Conservation (phyloP, 2,888 invertebrate species). For the Azorinus chamasolen region DNA sequence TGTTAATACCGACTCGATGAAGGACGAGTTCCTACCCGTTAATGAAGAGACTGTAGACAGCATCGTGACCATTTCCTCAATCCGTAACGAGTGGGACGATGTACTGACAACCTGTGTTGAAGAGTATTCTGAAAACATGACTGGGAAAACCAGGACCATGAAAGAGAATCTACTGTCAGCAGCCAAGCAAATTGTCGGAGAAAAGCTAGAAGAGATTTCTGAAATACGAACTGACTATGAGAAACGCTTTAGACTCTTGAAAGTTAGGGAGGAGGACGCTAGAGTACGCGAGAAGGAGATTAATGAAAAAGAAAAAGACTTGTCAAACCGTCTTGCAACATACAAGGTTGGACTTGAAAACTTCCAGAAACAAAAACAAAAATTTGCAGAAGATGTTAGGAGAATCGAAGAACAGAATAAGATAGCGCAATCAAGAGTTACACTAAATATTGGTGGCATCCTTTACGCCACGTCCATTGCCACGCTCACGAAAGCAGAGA, state of each 20-base stretch:
- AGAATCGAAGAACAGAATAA: constrained; percentile 60
- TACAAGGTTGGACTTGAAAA: constrained; percentile 53
- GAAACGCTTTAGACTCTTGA: constrained; percentile 34
- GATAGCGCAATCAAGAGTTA: constrained; percentile 67
- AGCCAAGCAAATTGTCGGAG: constrained; percentile 48
- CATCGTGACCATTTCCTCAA: constrained; percentile 57
- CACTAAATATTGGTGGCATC: constrained; percentile 72
- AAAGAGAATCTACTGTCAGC: constrained; percentile 31
- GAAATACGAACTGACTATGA: constrained; percentile 41
- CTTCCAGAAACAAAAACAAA: constrained; percentile 55
- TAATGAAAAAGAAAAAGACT: constrained; percentile 29
- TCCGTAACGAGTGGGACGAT: constrained; percentile 53
- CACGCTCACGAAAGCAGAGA: constrained; percentile 64
- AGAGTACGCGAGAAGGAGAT: constrained; percentile 29
- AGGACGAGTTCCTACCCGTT: background rate
- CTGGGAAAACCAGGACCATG: constrained; percentile 21
- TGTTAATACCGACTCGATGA: background rate
- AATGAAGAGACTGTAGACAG: constrained; percentile 24
- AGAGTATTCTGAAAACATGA: constrained; percentile 42
- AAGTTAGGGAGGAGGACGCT: constrained; percentile 30
- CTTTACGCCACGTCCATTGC: constrained; percentile 68
- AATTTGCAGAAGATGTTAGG: constrained; percentile 62
- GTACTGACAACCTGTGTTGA: constrained; percentile 34
- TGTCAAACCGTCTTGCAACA: constrained; percentile 27
- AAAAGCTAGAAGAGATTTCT: constrained; percentile 40